These are phyloP conservation scores for Drosophila murphyi DNA, from an alignment of 1,140 invertebrate genomes.

Conservation along the genomic window DNA sequence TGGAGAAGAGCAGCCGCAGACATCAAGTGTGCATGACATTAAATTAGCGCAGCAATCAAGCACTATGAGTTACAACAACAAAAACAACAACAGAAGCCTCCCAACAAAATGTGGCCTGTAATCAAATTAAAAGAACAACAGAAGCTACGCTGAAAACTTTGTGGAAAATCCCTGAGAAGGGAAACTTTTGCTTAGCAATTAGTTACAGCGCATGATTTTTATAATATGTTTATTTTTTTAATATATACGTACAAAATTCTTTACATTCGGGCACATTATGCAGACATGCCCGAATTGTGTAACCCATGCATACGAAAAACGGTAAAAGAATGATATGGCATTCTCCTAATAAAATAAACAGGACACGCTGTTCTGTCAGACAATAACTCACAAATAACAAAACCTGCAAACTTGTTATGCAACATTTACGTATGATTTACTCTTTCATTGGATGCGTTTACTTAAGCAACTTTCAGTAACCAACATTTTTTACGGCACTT, in stretches of 20 bases:
- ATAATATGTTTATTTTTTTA: constrained; percentile 22
- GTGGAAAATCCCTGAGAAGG: constrained; percentile 40
- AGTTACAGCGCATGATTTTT: constrained; percentile 71
- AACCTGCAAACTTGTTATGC: constrained; percentile 45
- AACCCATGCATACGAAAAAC: constrained; percentile 12
- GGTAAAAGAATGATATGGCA: constrained; percentile 31
- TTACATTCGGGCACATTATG: constrained; percentile 22
- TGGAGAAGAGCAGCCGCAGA: constrained; percentile 21
- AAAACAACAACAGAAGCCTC: constrained; percentile 10
- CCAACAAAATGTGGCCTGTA: constrained; percentile 61
- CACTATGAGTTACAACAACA: constrained; percentile 14
- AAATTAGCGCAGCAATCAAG: constrained; percentile 72
- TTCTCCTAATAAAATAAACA: constrained; percentile 38
- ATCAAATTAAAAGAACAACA: constrained; percentile 72
- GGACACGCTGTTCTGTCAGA: constrained; percentile 47
- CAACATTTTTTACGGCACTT: too few relatives aligned
- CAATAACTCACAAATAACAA: constrained; percentile 48
- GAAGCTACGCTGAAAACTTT: constrained; percentile 27
- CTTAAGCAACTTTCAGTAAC: not conserved
- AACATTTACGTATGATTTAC: constrained; percentile 20
- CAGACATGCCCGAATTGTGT: constrained; percentile 5
- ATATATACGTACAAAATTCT: constrained; percentile 8
- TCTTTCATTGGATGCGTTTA: not conserved
- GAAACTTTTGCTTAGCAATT: constrained; percentile 56
- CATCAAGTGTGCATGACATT: constrained; percentile 68